These are phyloP conservation scores for Coleophora flavipennella DNA, from an alignment of 2,888 invertebrate genomes.

Conservation along the genomic window DNA sequence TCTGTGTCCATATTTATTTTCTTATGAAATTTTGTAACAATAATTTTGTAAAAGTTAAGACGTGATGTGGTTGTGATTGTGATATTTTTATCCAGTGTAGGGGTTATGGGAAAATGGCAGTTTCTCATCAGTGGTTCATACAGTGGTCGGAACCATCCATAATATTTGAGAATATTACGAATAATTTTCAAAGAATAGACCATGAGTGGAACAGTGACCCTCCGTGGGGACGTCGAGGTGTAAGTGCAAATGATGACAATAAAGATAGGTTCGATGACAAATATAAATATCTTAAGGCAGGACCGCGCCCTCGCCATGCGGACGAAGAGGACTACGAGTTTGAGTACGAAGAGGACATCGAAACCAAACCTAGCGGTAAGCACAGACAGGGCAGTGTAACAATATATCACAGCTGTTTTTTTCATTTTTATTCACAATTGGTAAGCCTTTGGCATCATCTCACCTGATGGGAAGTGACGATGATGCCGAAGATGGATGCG, in stretches of 20 bases:
- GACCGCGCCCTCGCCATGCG: too few species aligned
- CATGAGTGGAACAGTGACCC: constrained; percentile 29
- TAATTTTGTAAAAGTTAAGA: constrained; percentile 10
- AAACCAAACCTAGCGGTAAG: constrained; percentile 25
- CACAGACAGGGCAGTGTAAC: too few species aligned
- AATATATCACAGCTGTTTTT: too few species aligned
- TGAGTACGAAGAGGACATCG: constrained; percentile 9
- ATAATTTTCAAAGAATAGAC: constrained; percentile 39
- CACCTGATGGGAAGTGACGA: too few species aligned
- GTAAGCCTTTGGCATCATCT: too few species aligned
- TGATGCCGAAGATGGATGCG: too few species aligned
- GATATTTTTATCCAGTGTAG: constrained; percentile 3
- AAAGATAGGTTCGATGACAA: neutral
- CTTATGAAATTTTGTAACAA: too few species aligned
- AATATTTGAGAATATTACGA: constrained; percentile 46
- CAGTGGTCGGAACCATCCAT: constrained; percentile 58
- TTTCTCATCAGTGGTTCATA: constrained; percentile 66
- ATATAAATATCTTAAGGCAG: too few species aligned
- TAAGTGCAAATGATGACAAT: neutral
- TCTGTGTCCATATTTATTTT: too few species aligned
- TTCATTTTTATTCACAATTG: too few species aligned
- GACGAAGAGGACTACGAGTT: neutral
- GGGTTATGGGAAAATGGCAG: constrained; percentile 49
- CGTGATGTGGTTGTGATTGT: constrained; percentile 12
- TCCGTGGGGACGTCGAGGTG: constrained; percentile 10